These are phyloP conservation scores for Planococcus citri DNA, from an alignment of 1,140 invertebrate species.

Conservation along the genomic window DNA sequence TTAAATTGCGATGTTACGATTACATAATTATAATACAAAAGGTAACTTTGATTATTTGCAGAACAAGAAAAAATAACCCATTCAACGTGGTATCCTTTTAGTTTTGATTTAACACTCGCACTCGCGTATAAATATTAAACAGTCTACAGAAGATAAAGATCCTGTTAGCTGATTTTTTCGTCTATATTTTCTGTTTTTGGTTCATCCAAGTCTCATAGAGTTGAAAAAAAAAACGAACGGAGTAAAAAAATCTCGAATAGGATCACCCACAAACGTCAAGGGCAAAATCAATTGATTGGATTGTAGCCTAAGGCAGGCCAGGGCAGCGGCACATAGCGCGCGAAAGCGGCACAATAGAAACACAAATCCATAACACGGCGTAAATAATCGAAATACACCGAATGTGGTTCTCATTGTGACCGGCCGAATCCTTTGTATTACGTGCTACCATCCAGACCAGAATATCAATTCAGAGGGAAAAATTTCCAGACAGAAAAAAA, in stretches of 20 bases:
- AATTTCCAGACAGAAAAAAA: no score
- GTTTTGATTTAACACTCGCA: neutral
- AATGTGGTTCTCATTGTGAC: neutral
- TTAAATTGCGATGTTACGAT: neutral
- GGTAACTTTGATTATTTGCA: neutral
- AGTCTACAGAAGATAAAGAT: no score
- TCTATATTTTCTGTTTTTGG: no score
- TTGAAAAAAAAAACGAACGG: no score
- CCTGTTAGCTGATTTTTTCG: no score
- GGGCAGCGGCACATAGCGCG: neutral
- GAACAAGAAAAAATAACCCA: neutral
- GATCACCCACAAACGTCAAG: conserved; percentile 1
- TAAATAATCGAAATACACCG: conserved; percentile 1
- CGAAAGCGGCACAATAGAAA: neutral
- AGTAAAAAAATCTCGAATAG: neutral
- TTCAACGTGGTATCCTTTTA: neutral
- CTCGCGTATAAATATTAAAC: neutral
- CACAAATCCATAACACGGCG: neutral
- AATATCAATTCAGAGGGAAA: no score
- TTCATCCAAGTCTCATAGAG: no score
- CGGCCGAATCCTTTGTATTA: neutral
- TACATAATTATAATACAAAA: neutral
- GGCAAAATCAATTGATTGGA: neutral
- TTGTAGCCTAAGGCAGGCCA: neutral
- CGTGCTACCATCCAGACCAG: no score